Evolutionary conservation across 2,888 invertebrate species (phyloP), one percentile per base, ranked within the genome.

Genomic region (Deilephila porcellus): DNA sequence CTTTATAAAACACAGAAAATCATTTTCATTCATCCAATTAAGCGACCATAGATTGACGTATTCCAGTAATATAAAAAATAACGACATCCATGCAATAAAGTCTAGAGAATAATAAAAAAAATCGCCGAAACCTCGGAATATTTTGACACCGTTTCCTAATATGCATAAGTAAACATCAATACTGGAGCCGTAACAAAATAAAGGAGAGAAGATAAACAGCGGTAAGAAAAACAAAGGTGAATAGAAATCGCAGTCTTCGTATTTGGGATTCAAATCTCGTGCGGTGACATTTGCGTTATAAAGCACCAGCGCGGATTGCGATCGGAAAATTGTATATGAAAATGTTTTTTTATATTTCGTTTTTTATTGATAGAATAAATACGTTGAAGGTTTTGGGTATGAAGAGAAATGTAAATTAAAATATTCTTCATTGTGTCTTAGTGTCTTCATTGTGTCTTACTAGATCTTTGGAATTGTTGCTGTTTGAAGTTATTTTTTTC

Each of bases 211-310:
- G 88, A 90, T 90, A 94, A 94, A 94, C 91, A 93, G 90, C 89
- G 89, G 87, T 89, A 91, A 91, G 91, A 90, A 91, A 93, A 92
- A 92, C 90, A 91, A 91, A 94, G 94, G 93, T 92, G 92, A 92
- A 93, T 89, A 82, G 87, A 87, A 87, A 90, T 86, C 86, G 89
- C 86, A 83, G 86, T 84, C 88, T 89, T 88, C 83, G 88, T 89
- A 95, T 95, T 95, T 94, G 95, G 93, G 86, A 95, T 95, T 95
- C 95, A 95, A 95, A 95, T 95, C 91, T 87, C 91, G 93, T 82
- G 83, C 89, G 86, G 86, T 89, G 91, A 91, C 91, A 93, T 90
- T 88, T 81, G 81, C 87, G 75, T 76, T 77, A 81, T 81, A 76
- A 79, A 80, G 74, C 76, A 76, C 76, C 80, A 77, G 79, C 77